Conservation (phyloP, 2,797 vertebrate genomes). For the Semaprochilodus insignis region DNA sequence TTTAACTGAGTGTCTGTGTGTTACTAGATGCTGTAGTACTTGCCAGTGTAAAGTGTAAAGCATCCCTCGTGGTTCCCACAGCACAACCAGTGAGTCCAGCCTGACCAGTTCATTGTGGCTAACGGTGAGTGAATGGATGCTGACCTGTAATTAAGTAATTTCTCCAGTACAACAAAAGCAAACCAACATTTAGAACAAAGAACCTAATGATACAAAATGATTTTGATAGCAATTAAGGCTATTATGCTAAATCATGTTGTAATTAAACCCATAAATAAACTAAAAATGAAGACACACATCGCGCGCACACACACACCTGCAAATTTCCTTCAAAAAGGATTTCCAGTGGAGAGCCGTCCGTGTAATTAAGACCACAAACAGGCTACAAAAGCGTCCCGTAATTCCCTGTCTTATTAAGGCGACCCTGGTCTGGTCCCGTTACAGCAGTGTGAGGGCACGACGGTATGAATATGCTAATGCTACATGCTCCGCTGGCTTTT, state of each 20-base stretch:
- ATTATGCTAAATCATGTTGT: not conserved
- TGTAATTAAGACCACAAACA: not conserved
- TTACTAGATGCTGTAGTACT: too few relatives aligned
- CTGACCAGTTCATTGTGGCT: too few relatives aligned
- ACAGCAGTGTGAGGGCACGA: not conserved
- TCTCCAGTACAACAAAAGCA: not conserved
- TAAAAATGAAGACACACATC: not conserved
- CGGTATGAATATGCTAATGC: slow-evolving; percentile 40
- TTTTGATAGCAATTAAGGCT: not conserved
- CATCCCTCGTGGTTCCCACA: too few relatives aligned
- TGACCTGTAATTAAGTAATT: not conserved
- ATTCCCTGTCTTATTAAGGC: slow-evolving; percentile 1
- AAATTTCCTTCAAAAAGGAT: not conserved
- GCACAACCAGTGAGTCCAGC: too few relatives aligned
- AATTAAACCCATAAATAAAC: not conserved
- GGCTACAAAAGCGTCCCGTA: not conserved
- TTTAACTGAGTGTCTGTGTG: too few relatives aligned
- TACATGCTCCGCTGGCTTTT: slow-evolving; percentile 3
- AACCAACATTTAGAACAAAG: not conserved
- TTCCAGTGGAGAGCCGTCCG: not conserved
- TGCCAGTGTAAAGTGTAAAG: too few relatives aligned
- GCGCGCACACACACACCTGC: not conserved
- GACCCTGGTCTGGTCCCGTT: not conserved
- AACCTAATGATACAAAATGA: not conserved
- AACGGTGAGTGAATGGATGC: not conserved